These are phyloP conservation scores for Philypnodon macrostomus DNA, from an alignment of 2,797 vertebrate genomes.

Conservation along the genomic window DNA sequence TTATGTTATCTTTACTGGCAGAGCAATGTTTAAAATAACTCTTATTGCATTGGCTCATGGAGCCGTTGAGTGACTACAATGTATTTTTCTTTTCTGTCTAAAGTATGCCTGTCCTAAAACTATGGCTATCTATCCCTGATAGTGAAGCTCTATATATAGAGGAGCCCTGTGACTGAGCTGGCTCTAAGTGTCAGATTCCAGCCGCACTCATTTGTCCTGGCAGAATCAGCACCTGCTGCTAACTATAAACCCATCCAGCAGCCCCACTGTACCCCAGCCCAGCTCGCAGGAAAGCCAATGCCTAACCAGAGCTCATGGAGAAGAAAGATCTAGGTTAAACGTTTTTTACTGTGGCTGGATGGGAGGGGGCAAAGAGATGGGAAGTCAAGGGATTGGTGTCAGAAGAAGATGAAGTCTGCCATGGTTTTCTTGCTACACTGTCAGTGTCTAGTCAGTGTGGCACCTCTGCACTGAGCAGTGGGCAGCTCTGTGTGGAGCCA, in stretches of 20 bases:
- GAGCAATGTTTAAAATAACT: constrained; percentile 9
- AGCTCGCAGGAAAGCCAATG: constrained; percentile 53
- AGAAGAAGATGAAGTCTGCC: constrained; percentile 49
- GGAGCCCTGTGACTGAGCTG: constrained; percentile 76
- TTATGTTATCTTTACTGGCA: constrained; percentile 7
- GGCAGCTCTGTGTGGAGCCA: constrained; percentile 28
- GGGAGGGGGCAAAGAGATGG: constrained; percentile 65
- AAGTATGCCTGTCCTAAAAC: constrained; percentile 31
- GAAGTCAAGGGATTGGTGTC: constrained; percentile 38
- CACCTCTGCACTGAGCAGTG: constrained; percentile 33
- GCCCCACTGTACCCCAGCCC: constrained; percentile 38
- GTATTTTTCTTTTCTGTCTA: constrained; percentile 34
- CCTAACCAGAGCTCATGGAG: constrained; percentile 52
- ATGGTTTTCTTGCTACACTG: constrained; percentile 48
- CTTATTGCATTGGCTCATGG: neutral
- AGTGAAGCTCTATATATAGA: constrained; percentile 85
- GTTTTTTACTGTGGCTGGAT: constrained; percentile 45
- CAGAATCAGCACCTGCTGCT: constrained; percentile 83
- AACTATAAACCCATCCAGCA: constrained; percentile 73
- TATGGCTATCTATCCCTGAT: constrained; percentile 67
- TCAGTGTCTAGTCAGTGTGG: constrained; percentile 41
- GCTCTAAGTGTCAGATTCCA: constrained; percentile 83
- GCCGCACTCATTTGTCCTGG: constrained; percentile 65
- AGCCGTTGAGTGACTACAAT: constrained; percentile 27
- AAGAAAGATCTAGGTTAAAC: constrained; percentile 58